phyloP scores from a whole-genome alignment of 2,888 invertebrate species.

The Acanthopleura granulata region DNA sequence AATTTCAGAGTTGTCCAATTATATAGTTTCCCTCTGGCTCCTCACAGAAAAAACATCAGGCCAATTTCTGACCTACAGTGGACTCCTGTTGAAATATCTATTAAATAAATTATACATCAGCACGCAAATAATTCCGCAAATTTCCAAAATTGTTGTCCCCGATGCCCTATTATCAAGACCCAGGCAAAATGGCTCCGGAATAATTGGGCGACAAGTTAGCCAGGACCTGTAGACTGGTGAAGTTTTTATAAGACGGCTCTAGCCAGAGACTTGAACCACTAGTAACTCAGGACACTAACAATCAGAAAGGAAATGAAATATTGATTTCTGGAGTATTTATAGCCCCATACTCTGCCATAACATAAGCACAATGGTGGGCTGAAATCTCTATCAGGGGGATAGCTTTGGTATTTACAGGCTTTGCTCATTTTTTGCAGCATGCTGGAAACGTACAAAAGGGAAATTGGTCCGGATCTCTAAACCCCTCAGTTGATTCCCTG shows the following conservation, averaged over 20 bases:
- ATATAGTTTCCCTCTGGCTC: neutral
- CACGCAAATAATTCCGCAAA: neutral
- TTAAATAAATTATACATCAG: constrained; percentile 9
- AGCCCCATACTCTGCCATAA: constrained; percentile 1
- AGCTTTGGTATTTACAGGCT: constrained; percentile 17
- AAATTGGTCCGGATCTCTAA: constrained; percentile 11
- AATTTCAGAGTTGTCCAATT: neutral
- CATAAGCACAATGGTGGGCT: constrained; percentile 5
- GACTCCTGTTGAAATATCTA: neutral
- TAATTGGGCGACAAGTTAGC: neutral
- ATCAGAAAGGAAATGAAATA: constrained; percentile 17
- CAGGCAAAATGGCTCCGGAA: neutral
- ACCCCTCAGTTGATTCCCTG: neutral
- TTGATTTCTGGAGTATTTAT: neutral
- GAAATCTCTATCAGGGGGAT: constrained; percentile 13
- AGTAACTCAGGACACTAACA: neutral
- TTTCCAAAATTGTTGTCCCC: neutral
- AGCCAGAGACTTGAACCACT: neutral
- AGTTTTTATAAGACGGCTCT: constrained; percentile 4
- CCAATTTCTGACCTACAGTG: neutral
- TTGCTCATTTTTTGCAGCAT: constrained; percentile 3
- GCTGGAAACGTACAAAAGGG: constrained; percentile 1
- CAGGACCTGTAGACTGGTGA: neutral
- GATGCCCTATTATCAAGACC: neutral
- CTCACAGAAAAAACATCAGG: neutral